A percentile compares a stretch with the other conserved stretches of the same genome.
Conservation (phyloP, 1,140 invertebrate species). For the Thaumetopoea pityocampa region DNA sequence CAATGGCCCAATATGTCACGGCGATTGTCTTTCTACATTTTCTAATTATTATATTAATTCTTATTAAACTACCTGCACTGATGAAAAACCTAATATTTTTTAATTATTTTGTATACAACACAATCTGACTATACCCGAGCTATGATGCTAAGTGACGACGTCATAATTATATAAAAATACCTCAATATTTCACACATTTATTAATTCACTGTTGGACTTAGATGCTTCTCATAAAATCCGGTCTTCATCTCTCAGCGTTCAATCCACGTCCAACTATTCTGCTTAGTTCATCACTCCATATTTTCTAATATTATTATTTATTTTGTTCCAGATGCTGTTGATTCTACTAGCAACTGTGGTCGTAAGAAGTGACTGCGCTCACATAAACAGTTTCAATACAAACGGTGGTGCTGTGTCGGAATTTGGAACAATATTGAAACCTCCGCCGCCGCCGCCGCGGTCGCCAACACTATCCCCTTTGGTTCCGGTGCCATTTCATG, state of each 20-base stretch:
- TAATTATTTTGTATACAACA: background rate
- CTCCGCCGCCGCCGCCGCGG: constrained; percentile 53
- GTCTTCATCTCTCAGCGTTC: too few species aligned
- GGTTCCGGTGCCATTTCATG: constrained; percentile 57
- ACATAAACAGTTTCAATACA: constrained; percentile 29
- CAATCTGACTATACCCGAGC: too few species aligned
- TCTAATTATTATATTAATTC: constrained; percentile 48
- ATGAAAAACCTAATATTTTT: background rate
- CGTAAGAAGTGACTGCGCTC: constrained; percentile 40
- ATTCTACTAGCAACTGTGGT: constrained; percentile 39
- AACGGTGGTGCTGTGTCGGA: constrained; percentile 35
- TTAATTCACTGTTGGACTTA: too few species aligned
- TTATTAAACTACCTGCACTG: background rate
- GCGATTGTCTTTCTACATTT: constrained; percentile 55
- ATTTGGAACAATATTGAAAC: constrained; percentile 51
- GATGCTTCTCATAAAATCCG: too few species aligned
- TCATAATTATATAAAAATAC: too few species aligned
- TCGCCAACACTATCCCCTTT: constrained; percentile 40
- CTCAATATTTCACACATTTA: too few species aligned
- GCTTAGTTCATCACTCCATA: background rate
- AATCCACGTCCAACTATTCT: too few species aligned
- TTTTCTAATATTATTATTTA: background rate
- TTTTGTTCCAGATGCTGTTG: constrained; percentile 49
- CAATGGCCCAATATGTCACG: constrained; percentile 52
- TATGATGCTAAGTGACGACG: too few species aligned